Percentiles rank a stretch among this genome's conserved stretches.
Evolutionary conservation across 92 coral and sea anemone species (phyloP).

Genomic region (Hydrozoanthus gracilis): DNA sequence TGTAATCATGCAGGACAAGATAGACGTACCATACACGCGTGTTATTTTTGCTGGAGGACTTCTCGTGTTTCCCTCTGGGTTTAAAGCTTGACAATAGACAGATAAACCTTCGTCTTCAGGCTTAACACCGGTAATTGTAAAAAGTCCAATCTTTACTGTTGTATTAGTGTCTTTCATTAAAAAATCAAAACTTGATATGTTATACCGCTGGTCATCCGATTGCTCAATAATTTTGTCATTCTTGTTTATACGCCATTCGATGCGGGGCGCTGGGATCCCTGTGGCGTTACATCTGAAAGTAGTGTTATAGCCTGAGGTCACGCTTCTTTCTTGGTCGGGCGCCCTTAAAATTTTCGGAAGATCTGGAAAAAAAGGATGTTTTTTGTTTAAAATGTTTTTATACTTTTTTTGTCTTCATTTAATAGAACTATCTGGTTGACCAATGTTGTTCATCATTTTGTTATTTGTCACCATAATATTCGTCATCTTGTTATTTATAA

Average conservation of each 20-base stretch:
- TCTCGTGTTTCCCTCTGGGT: neutral
- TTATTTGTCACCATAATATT: too few species aligned
- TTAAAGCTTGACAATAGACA: slow-evolving; percentile 17
- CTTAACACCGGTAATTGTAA: neutral
- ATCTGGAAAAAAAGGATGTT: neutral
- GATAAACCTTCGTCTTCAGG: neutral
- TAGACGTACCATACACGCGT: slow-evolving; percentile 24
- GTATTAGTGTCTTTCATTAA: neutral
- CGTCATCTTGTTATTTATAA: too few species aligned
- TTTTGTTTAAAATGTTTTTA: neutral
- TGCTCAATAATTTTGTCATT: slow-evolving; percentile 6
- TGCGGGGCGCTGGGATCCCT: slow-evolving; percentile 10
- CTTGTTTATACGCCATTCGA: slow-evolving; percentile 3
- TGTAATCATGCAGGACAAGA: neutral
- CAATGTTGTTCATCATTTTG: too few species aligned
- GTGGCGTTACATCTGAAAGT: slow-evolving; percentile 38
- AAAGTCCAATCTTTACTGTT: neutral
- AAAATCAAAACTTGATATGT: neutral
- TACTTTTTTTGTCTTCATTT: neutral
- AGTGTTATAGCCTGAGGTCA: slow-evolving; percentile 13
- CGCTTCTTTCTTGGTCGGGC: neutral
- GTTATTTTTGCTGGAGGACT: neutral
- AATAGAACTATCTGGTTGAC: too few species aligned
- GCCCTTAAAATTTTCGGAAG: neutral
- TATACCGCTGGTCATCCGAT: slow-evolving; percentile 13